Evolutionary conservation across 2,888 invertebrate species (phyloP), one percentile per base, ranked within the genome.

Genomic region (Tenthredo scrophulariae): DNA sequence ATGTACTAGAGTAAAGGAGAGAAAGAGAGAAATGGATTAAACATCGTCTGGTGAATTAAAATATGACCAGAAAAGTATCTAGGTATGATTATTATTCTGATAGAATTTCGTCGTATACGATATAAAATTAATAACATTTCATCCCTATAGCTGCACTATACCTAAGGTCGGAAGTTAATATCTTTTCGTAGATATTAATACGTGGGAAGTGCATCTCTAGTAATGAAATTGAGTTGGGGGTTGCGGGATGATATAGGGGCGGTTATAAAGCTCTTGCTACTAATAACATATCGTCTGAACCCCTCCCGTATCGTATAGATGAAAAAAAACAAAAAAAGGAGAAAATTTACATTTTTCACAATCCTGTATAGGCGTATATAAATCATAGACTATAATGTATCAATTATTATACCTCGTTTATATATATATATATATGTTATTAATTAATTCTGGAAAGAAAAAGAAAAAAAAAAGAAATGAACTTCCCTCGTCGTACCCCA

Each of bases 51-150:
- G 3, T 26, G 18, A 54, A 50, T 77, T 77, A 22, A 50, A 77
- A 43, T 74, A 22, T 22, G 43, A 40, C 15, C 33, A 54, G 29
- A 54, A 29, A 77, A 50, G 3, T 50, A 33, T 15, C 1, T 22
- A 37, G 37, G 7, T 43, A 15, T 40, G 10, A 33, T 75, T 70
- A 40, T 72, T n/a, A 22, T 43, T 43, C 4, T 26, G 1, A 29
- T 67, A 26, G 6, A 67, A 65, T 29, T 65, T 29, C 37, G 0
- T 26, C 10, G 18, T 5, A 37, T n/a, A 80, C 37, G 40, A 80
- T 91, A 91, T 91, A 91, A 91, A 92, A 90, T 91, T 90, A 91
- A 91, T 91, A 91, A 91, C 89, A 91, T 91, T 90, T 91, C 91
- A 92, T 92, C 90, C 90, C 89, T 54, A n/a, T 18, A 54, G n/a